phyloP scores from a whole-genome alignment of 1,140 invertebrate genomes.

The Caenorhabditis remanei region DNA sequence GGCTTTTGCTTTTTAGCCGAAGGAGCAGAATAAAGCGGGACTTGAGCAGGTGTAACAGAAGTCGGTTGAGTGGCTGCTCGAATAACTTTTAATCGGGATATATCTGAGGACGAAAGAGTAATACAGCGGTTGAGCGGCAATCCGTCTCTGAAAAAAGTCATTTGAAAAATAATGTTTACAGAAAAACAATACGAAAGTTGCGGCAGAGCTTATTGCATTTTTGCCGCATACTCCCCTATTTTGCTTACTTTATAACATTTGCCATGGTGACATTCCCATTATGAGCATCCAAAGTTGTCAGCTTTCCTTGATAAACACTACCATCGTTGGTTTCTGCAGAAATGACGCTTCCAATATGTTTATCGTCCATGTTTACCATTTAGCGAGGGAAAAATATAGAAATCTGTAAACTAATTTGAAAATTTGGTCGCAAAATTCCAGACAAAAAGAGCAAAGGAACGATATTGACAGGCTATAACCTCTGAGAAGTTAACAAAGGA shows the following conservation, averaged over 20 bases:
- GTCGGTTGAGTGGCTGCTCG: not conserved
- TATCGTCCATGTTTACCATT: not conserved
- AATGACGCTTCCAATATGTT: constrained; percentile 69
- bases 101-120: not conserved
- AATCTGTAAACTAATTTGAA: not conserved
- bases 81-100: constrained; percentile 5
- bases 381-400: not conserved
- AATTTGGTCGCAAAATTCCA: not conserved
- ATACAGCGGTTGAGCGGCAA: constrained; percentile 12
- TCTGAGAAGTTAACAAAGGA: not conserved
- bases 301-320: constrained; percentile 70
- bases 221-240: not conserved
- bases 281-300: constrained; percentile 56
- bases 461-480: not conserved
- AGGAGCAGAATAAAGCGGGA: not conserved
- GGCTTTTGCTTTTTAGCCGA: constrained; percentile 3
- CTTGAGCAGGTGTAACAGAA: not conserved
- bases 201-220: not conserved
- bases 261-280: constrained; percentile 63
- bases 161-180: too few species aligned
- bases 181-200: too few species aligned
- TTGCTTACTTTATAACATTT: constrained; percentile 69
- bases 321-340: constrained; percentile 68
- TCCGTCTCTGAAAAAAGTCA: constrained; percentile 43
- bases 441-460: not conserved